phyloP scores from a whole-genome alignment of 2,797 vertebrate genomes.

The Eidolon dupreanum region DNA sequence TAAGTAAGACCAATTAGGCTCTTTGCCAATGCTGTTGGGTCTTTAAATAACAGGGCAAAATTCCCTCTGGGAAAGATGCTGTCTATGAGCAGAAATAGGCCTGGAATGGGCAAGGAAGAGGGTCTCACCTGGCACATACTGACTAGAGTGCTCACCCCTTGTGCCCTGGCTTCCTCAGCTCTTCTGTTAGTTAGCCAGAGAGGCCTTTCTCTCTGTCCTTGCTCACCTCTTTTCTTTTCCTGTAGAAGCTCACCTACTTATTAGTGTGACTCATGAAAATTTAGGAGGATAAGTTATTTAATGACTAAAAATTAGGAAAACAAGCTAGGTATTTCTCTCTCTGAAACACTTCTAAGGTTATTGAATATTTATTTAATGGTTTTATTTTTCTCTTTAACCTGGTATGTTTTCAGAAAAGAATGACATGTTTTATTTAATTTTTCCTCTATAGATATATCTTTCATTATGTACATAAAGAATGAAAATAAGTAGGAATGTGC shows the following conservation, averaged over 20 bases:
- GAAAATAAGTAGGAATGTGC: not conserved
- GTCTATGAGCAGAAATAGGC: not conserved
- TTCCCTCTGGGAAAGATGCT: not conserved
- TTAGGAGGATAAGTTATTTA: not conserved
- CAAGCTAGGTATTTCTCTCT: slow-evolving; percentile 5
- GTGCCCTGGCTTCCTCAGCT: not conserved
- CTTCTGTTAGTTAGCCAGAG: not conserved
- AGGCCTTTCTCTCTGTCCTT: not conserved
- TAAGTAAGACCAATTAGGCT: not conserved
- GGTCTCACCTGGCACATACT: fast-evolving
- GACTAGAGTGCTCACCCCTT: fast-evolving
- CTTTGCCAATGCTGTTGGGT: not conserved
- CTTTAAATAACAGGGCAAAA: not conserved
- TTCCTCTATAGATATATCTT: not conserved
- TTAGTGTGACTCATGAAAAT: not conserved
- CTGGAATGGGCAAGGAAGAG: not conserved
- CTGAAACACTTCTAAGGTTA: slow-evolving; percentile 14
- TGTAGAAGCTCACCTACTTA: not conserved
- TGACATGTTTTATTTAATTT: not conserved
- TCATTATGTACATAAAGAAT: not conserved
- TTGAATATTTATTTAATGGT: not conserved
- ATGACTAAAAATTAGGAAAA: slow-evolving; percentile 53
- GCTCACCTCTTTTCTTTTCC: not conserved
- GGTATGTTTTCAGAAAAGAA: slow-evolving; percentile 5
- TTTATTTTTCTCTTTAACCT: slow-evolving; percentile 8